Evolutionary conservation across 2,113 vertebrate genomes (phyloP), one percentile per base, ranked within the genome.

Genomic region (Vulpes lagopus): DNA sequence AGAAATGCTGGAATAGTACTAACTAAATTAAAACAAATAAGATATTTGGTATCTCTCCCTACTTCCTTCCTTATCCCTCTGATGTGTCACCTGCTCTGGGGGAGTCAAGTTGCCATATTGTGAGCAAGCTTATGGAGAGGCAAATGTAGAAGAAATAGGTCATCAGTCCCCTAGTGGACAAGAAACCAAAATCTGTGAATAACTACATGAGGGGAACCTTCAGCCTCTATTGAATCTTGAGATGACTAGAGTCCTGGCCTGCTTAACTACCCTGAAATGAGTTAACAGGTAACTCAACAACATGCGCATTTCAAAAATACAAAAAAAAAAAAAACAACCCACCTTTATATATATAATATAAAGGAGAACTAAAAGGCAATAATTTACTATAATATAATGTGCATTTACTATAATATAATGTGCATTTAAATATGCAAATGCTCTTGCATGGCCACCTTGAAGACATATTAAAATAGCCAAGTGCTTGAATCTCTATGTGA

Each of bases 351-450:
- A 38, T 6, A 38, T 6, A 87, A 93, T 76, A 65, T 32, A 76
- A 69, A 96, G 55, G 22, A 93, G n/a, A 88, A 92, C 57, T 88
- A 76, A 96, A 90, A 95, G 19, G 1, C 5, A 35, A 55, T 71
- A 67, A 73, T 65, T 57, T 67, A 86, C 76, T 85, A 15, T 55
- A 93, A 71, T 49, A 10, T 25, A 95, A 89, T 90, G 38, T 32
- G 2, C 17, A 87, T 62, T 85, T 97, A 57, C n/a, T n/a, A 15
- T 55, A 93, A 71, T 49, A 10, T 25, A 95, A 89, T 90, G 38
- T 32, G 2, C 17, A 87, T 62, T 85, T 97, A 57, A 92, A 17
- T 80, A 23, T 69, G 5, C 80, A 91, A 86, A 59, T 60, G 35
- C 32, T 78, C 22, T 38, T 60, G 11, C 4, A 22, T 81, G 8